phyloP scores from a whole-genome alignment of 2,888 invertebrate species.

The Aromia moschata region DNA sequence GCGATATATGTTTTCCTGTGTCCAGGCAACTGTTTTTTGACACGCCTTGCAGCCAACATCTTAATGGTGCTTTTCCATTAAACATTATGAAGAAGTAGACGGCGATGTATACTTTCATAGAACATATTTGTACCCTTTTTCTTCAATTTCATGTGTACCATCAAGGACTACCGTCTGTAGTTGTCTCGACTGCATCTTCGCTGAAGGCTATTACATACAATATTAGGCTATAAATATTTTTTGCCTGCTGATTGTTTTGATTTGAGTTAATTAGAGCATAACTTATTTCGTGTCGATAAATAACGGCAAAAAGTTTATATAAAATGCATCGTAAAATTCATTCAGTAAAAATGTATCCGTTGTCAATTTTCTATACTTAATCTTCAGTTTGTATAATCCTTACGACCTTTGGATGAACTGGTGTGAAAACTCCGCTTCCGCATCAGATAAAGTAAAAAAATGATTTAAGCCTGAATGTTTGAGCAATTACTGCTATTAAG shows the following conservation, averaged over 20 bases:
- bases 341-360: background rate
- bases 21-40: too few relatives aligned
- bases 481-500: slow-evolving; percentile 13
- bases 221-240: too few relatives aligned
- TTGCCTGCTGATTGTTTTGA: slow-evolving; percentile 17
- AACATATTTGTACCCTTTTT: too few relatives aligned
- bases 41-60: too few relatives aligned
- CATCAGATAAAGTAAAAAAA: slow-evolving; percentile 3
- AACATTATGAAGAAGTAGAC: too few relatives aligned
- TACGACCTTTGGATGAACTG: too few relatives aligned
- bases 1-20: too few relatives aligned
- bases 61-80: too few relatives aligned
- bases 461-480: slow-evolving; percentile 10
- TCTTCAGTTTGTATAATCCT: background rate
- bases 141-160: too few relatives aligned
- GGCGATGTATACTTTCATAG: too few relatives aligned
- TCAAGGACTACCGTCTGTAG: too few relatives aligned
- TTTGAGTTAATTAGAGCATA: slow-evolving; percentile 6
- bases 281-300: slow-evolving; percentile 5
- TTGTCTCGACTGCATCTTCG: slow-evolving; percentile 13
- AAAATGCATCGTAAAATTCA: background rate
- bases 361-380: background rate
- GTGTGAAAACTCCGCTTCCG: too few relatives aligned
- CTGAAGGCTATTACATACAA: slow-evolving; percentile 14
- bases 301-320: background rate